These are phyloP conservation scores for Alsophila aescularia DNA, from an alignment of 2,888 invertebrate genomes.

Conservation along the genomic window DNA sequence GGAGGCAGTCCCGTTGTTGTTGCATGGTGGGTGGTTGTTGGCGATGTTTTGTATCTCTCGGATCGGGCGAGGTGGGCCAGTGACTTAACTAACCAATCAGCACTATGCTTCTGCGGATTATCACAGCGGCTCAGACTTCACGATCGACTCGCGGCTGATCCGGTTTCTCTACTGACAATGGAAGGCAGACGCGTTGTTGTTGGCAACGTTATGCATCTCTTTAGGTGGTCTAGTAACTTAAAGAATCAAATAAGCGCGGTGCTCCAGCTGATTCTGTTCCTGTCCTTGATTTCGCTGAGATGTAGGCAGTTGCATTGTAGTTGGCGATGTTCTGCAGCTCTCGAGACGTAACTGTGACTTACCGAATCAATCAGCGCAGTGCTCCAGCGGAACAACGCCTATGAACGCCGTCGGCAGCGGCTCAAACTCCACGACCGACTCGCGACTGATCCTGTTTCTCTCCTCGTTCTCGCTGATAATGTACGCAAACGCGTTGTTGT, in stretches of 20 bases:
- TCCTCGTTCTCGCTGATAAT: constrained; percentile 79
- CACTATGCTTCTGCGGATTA: constrained; percentile 72
- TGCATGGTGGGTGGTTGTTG: too few species aligned
- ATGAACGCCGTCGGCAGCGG: constrained; percentile 69
- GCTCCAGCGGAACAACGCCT: constrained; percentile 69
- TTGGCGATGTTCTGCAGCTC: too few species aligned
- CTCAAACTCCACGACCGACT: constrained; percentile 77
- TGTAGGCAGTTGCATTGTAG: constrained; percentile 82
- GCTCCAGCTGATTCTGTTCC: too few species aligned
- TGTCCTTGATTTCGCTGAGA: constrained; percentile 78
- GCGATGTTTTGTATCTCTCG: too few species aligned
- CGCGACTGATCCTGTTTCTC: constrained; percentile 70
- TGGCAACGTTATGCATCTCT: constrained; percentile 84
- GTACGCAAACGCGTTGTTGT: constrained; percentile 83
- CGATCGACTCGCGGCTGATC: constrained; percentile 73
- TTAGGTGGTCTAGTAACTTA: too few species aligned
- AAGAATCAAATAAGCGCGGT: too few species aligned
- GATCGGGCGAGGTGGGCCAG: too few species aligned
- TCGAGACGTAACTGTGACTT: too few species aligned
- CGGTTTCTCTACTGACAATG: constrained; percentile 76
- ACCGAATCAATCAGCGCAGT: constrained; percentile 79
- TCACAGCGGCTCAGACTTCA: constrained; percentile 74
- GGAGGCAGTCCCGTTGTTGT: constrained; percentile 81
- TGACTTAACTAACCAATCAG: constrained; percentile 77
- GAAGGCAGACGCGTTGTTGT: constrained; percentile 82